phyloP scores from a whole-genome alignment of 2,113 vertebrate species.

The Poeciliopsis occidentalis region DNA sequence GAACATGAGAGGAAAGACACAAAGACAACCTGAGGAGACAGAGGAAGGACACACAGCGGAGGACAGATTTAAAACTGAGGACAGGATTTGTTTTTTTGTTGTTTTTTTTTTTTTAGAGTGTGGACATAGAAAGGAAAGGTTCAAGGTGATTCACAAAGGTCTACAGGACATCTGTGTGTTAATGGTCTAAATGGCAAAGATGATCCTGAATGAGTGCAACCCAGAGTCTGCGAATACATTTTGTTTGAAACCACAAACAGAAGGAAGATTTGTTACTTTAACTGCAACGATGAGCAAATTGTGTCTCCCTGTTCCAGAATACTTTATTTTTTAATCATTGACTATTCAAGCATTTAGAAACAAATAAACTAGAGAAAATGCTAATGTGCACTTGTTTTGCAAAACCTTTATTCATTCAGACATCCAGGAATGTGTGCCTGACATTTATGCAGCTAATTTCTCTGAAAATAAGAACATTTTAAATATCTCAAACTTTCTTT shows the following conservation, averaged over 20 bases:
- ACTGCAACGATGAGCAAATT: not conserved
- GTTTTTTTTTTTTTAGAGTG: not conserved
- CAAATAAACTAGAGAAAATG: not conserved
- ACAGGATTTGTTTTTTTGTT: not conserved
- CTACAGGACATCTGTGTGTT: not conserved
- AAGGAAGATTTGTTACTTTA: not conserved
- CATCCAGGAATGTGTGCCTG: not conserved
- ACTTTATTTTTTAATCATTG: not conserved
- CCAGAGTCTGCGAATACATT: not conserved
- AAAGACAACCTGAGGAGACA: conserved; percentile 1
- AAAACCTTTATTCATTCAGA: not conserved
- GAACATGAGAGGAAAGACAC: conserved; percentile 1
- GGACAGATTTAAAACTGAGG: conserved; percentile 5
- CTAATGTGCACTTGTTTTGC: not conserved
- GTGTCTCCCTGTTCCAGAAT: not conserved
- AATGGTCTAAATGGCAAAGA: not conserved
- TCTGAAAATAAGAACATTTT: not conserved
- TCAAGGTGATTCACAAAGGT: not conserved
- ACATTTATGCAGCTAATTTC: not conserved
- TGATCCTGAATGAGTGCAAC: not conserved
- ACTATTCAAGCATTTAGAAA: not conserved
- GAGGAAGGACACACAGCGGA: not conserved
- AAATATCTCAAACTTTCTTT: not conserved
- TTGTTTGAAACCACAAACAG: not conserved
- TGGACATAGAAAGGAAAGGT: not conserved